Conservation (phyloP, 2,113 vertebrate genomes). For the Numida meleagris region DNA sequence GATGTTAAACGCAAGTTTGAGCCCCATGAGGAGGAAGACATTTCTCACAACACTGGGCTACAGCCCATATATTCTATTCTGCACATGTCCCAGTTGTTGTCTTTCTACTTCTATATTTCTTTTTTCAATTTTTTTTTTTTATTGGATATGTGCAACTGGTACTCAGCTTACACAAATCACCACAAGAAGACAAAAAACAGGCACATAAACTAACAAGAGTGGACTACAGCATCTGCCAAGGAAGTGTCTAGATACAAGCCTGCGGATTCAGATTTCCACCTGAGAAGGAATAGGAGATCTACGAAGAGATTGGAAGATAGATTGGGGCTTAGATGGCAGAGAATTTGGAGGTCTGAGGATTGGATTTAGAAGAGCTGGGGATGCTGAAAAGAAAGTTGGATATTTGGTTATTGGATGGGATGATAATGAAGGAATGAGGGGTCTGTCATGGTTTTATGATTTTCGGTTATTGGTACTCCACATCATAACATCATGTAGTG, state of each 20-base stretch:
- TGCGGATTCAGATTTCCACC: background rate
- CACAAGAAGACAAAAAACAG: slow-evolving; percentile 4
- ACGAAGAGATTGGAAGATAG: background rate
- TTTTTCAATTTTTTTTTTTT: background rate
- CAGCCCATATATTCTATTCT: slow-evolving; percentile 31
- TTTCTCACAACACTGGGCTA: slow-evolving; percentile 48
- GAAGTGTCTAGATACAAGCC: background rate
- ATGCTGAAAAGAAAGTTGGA: background rate
- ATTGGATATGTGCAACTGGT: slow-evolving; percentile 23
- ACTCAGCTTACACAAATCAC: slow-evolving; percentile 6
- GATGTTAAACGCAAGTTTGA: slow-evolving; percentile 32
- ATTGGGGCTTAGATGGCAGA: background rate
- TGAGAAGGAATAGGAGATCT: background rate
- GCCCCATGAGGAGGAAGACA: slow-evolving; percentile 30
- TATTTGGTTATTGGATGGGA: background rate
- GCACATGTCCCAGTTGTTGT: background rate
- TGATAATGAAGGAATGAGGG: background rate
- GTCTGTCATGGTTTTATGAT: too few relatives aligned
- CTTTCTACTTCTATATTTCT: background rate
- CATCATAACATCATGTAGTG: too few relatives aligned
- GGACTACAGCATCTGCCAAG: background rate
- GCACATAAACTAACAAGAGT: background rate
- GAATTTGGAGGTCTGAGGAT: background rate
- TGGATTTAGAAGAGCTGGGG: background rate
- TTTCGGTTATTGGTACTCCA: too few relatives aligned